Evolutionary conservation across 2,888 invertebrate genomes (phyloP).

Genomic region (Adelphocoris suturalis): DNA sequence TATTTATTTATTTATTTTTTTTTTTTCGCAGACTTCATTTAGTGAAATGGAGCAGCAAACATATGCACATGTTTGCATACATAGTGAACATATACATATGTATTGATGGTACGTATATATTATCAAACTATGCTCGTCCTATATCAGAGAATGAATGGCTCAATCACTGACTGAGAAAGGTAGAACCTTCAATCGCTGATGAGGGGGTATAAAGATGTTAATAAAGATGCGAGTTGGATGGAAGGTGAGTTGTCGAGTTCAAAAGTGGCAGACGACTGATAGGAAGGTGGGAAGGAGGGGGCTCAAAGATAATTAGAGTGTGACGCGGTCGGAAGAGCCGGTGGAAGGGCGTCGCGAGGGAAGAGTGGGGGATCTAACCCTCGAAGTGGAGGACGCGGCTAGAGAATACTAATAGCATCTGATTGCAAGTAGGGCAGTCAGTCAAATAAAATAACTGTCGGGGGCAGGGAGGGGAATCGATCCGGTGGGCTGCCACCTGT

Average conservation of each 20-base stretch:
- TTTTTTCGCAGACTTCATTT: too few species aligned
- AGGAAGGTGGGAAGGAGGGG: background rate
- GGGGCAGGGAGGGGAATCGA: conserved; percentile 59
- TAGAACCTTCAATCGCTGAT: background rate
- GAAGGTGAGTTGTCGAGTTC: conserved; percentile 18
- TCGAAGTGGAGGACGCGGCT: conserved; percentile 48
- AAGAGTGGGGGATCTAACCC: conserved; percentile 1
- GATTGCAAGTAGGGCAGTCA: conserved; percentile 73
- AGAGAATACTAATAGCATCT: conserved; percentile 72
- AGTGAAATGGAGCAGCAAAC: too few species aligned
- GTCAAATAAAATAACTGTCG: conserved; percentile 72
- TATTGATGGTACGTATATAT: too few species aligned
- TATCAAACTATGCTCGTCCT: too few species aligned
- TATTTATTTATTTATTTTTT: too few species aligned
- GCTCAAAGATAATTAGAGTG: conserved; percentile 50
- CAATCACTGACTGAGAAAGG: background rate
- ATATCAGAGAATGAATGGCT: background rate
- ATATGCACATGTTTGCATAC: too few species aligned
- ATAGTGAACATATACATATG: too few species aligned
- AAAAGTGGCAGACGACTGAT: background rate
- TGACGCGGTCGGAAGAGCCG: conserved; percentile 39
- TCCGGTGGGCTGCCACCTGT: conserved; percentile 69
- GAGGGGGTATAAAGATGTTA: background rate
- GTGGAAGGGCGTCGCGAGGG: conserved; percentile 26
- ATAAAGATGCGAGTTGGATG: conserved; percentile 28